Conservation (phyloP, 2,113 vertebrate species). For the Oophaga pumilio region DNA sequence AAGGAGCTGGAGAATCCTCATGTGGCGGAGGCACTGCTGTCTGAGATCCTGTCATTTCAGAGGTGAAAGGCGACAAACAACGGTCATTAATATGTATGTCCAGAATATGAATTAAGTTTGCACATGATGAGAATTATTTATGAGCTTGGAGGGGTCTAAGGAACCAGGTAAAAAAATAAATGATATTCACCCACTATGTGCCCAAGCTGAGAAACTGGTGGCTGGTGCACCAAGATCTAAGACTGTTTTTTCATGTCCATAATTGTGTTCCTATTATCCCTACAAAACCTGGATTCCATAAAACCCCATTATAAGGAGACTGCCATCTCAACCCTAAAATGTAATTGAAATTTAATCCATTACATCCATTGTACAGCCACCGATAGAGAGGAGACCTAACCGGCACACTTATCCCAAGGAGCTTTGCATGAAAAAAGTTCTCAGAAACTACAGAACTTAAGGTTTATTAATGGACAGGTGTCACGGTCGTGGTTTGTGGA, state of each 20-base stretch:
- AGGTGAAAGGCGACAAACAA: background rate
- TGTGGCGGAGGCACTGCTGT: background rate
- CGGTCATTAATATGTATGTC: constrained; percentile 10
- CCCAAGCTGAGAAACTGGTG: background rate
- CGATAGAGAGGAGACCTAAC: no score
- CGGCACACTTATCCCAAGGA: no score
- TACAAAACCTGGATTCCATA: background rate
- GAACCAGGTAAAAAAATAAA: background rate
- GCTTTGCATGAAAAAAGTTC: no score
- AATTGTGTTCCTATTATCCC: background rate
- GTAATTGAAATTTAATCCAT: no score
- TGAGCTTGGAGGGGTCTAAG: background rate
- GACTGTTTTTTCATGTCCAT: no score
- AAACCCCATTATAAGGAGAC: background rate
- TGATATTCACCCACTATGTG: background rate
- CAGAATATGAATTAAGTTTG: background rate
- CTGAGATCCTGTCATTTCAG: background rate
- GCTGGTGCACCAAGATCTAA: no score
- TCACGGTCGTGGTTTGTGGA: no score
- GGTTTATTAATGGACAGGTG: no score
- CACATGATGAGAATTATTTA: background rate
- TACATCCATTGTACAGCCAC: no score
- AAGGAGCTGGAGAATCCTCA: background rate
- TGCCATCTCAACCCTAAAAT: no score
- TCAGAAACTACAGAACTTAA: no score